phyloP scores from a whole-genome alignment of 2,113 vertebrate species.

The Smithornis capensis region DNA sequence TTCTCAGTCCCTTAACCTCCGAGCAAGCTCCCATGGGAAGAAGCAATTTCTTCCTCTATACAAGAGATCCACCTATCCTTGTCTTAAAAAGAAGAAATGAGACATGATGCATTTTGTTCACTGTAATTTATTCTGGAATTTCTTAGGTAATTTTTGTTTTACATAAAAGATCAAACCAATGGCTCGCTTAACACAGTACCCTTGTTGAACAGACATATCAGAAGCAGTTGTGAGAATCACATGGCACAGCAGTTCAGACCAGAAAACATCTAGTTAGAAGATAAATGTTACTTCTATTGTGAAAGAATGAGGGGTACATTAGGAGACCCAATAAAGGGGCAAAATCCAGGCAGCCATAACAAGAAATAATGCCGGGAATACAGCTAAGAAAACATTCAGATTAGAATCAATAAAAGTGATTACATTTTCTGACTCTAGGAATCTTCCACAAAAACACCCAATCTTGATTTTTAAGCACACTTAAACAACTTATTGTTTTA shows the following conservation, averaged over 20 bases:
- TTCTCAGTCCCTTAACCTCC: background rate
- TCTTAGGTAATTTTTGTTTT: background rate
- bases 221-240: background rate
- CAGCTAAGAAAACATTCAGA: background rate
- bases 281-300: background rate
- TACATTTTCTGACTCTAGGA: background rate
- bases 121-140: background rate
- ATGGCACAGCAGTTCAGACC: background rate
- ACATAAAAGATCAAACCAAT: background rate
- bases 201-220: background rate
- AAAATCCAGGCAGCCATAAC: background rate
- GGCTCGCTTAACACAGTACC: background rate
- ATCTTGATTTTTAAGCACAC: background rate
- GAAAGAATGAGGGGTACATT: background rate
- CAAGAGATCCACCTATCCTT: background rate
- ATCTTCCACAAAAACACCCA: background rate
- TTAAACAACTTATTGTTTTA: background rate
- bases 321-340: background rate
- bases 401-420: background rate
- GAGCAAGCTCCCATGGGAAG: background rate
- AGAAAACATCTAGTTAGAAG: background rate
- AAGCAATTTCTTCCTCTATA: background rate
- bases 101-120: background rate
- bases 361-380: background rate
- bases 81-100: background rate